These are phyloP conservation scores for Phrynocephalus vlangalii DNA, from an alignment of 2,797 vertebrate genomes.

Conservation along the genomic window DNA sequence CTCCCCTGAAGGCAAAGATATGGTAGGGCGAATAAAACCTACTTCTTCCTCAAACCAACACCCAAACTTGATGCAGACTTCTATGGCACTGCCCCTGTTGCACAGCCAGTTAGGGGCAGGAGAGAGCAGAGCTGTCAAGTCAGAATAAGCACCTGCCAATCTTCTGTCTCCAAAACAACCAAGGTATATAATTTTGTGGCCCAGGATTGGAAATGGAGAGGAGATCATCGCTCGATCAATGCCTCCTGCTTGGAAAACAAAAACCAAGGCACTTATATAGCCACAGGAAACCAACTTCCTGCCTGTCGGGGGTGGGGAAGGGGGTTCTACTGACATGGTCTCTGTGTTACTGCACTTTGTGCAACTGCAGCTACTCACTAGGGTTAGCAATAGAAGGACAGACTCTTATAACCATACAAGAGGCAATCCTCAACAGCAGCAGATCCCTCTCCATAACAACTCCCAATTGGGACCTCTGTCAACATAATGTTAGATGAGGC, in stretches of 20 bases:
- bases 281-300: conserved; percentile 31
- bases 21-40: too few relatives aligned
- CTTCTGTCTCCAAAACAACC: conserved; percentile 46
- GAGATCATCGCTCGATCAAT: conserved; percentile 19
- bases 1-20: not conserved
- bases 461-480: not conserved
- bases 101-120: not conserved
- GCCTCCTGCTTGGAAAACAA: conserved; percentile 48
- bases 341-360: not conserved
- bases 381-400: not conserved
- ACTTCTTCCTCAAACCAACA: too few relatives aligned
- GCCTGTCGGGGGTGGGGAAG: not conserved
- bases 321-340: not conserved
- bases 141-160: conserved; percentile 17
- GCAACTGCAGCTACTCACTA: not conserved
- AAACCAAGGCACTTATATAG: conserved; percentile 8
- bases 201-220: conserved; percentile 60
- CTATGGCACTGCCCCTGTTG: not conserved
- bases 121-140: conserved; percentile 33
- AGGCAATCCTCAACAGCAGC: not conserved
- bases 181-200: conserved; percentile 57
- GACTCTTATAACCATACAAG: not conserved
- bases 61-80: not conserved
- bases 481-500: not conserved
- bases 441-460: not conserved